Evolutionary conservation across 1,140 invertebrate genomes (phyloP).

Genomic region (Drosophila lacteicornis): DNA sequence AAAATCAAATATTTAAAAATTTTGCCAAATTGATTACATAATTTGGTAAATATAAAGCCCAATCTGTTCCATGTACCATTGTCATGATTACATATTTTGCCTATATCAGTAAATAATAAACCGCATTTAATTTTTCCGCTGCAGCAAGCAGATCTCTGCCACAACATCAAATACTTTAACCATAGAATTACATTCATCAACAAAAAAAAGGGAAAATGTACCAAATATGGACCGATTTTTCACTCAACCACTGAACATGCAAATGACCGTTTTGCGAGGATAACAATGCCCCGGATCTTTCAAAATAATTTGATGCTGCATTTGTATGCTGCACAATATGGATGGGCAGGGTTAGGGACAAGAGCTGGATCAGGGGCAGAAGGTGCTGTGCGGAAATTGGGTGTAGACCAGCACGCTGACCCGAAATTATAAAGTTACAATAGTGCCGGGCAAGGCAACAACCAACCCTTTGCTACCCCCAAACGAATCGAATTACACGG

Average conservation of each 20-base stretch:
- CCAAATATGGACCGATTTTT: conserved; percentile 42
- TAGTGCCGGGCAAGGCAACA: conserved; percentile 51
- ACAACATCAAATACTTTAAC: conserved; percentile 48
- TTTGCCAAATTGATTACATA: no score
- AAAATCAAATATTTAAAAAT: no score
- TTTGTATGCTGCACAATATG: conserved; percentile 55
- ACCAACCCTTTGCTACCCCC: conserved; percentile 73
- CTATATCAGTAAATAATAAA: not conserved
- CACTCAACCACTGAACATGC: conserved; percentile 48
- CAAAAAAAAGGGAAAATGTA: conserved; percentile 25
- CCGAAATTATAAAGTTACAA: conserved; percentile 81
- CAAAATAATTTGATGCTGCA: conserved; percentile 69
- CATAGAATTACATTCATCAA: conserved; percentile 34
- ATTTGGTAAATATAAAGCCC: no score
- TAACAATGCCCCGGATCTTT: conserved; percentile 36
- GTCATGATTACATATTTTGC: no score
- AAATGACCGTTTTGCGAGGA: conserved; percentile 39
- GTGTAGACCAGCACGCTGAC: conserved; percentile 62
- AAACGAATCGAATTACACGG: conserved; percentile 64
- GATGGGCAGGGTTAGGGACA: conserved; percentile 1
- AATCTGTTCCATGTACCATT: no score
- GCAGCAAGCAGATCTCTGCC: conserved; percentile 8
- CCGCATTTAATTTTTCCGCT: not conserved
- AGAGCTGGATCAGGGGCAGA: conserved; percentile 4
- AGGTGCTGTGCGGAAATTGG: conserved; percentile 20